These are phyloP conservation scores for Channa argus DNA, from an alignment of 2,113 vertebrate genomes.

Conservation along the genomic window DNA sequence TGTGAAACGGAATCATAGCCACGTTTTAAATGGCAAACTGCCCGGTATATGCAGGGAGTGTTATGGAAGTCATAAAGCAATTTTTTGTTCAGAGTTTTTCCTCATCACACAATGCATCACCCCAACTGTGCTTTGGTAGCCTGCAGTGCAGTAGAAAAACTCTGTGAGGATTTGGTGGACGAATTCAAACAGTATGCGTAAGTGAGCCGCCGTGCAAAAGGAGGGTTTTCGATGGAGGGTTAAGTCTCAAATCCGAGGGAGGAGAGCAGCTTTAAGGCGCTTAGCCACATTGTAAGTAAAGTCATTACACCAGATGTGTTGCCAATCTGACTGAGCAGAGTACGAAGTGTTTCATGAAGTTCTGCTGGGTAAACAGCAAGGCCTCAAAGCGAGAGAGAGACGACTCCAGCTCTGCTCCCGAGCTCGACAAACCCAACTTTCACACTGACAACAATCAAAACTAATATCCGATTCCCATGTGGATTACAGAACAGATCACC, in stretches of 20 bases:
- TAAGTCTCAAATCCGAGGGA: constrained; percentile 56
- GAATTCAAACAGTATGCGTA: constrained; percentile 31
- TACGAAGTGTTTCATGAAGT: constrained; percentile 47
- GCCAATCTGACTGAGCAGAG: constrained; percentile 20
- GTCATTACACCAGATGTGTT: constrained; percentile 41
- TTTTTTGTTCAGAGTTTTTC: too few species aligned
- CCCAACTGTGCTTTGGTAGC: too few species aligned
- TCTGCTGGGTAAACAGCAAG: constrained; percentile 21
- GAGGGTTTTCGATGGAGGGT: constrained; percentile 19
- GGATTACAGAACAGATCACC: too few species aligned
- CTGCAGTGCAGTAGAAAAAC: constrained; percentile 3
- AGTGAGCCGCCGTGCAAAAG: constrained; percentile 15
- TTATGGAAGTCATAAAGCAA: too few species aligned
- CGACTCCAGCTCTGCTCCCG: too few species aligned
- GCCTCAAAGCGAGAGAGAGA: constrained; percentile 17
- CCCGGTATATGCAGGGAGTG: neutral
- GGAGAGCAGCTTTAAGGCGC: constrained; percentile 59
- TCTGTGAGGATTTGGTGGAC: constrained; percentile 40
- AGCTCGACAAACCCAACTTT: too few species aligned
- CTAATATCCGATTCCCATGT: too few species aligned
- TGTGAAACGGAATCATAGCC: neutral
- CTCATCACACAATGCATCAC: neutral
- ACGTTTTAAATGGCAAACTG: neutral
- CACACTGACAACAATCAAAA: too few species aligned
- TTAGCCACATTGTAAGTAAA: constrained; percentile 63